These are phyloP conservation scores for Erebia epiphron DNA, from an alignment of 2,888 invertebrate species.

Conservation along the genomic window DNA sequence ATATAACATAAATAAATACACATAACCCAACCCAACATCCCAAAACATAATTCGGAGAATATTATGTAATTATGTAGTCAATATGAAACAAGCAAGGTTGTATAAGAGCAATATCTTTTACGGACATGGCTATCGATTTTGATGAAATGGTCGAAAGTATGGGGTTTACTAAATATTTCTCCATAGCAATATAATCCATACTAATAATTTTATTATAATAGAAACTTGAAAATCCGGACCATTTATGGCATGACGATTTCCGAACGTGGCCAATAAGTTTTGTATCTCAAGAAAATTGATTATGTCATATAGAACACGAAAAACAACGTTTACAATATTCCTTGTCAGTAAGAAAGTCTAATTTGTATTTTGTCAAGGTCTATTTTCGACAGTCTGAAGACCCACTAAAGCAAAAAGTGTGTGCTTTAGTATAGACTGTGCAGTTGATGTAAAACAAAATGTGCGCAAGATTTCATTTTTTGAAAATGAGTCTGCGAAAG, in stretches of 20 bases:
- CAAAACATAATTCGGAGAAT: neutral
- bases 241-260: neutral
- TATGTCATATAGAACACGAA: neutral
- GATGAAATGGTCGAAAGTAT: conserved; percentile 1
- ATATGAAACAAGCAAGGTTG: neutral
- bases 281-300: neutral
- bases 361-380: neutral
- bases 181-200: neutral
- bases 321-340: neutral
- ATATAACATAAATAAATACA: neutral
- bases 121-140: neutral
- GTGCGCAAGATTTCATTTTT: no score
- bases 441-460: no score
- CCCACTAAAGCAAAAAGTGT: no score
- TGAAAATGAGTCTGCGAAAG: no score
- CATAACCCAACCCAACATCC: neutral
- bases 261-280: neutral
- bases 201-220: neutral
- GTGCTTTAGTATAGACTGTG: no score
- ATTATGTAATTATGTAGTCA: neutral
- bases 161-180: neutral
- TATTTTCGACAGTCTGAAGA: neutral
- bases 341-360: neutral
- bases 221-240: neutral
- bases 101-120: neutral